phyloP scores from a whole-genome alignment of 2,888 invertebrate genomes.

The Agriopis leucophaearia region DNA sequence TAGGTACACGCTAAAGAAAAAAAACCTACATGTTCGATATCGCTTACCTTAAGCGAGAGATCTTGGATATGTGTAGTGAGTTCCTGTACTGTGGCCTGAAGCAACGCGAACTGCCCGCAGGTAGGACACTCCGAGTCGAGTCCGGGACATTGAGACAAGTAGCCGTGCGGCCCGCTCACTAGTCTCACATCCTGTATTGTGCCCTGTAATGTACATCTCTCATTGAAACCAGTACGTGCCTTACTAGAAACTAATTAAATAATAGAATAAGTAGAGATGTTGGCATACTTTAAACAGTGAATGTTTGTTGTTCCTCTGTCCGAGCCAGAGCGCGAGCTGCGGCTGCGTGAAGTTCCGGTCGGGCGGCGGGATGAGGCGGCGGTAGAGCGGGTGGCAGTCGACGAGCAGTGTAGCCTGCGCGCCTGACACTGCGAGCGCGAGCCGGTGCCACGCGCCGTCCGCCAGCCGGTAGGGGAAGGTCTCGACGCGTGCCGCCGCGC shows the following conservation, averaged over 20 bases:
- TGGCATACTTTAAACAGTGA: slow-evolving; percentile 93
- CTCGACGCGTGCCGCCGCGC: slow-evolving; percentile 89
- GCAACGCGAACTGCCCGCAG: slow-evolving; percentile 94
- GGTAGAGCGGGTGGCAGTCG: slow-evolving; percentile 95
- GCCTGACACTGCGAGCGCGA: slow-evolving; percentile 94
- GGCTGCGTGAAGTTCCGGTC: slow-evolving; percentile 92
- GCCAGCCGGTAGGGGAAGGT: slow-evolving; percentile 95
- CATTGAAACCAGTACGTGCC: not conserved
- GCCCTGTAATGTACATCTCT: slow-evolving; percentile 87
- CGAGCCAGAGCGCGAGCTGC: slow-evolving; percentile 93
- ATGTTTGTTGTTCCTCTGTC: slow-evolving; percentile 94
- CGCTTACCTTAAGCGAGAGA: slow-evolving; percentile 91
- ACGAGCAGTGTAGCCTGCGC: slow-evolving; percentile 93
- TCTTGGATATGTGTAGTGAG: slow-evolving; percentile 93
- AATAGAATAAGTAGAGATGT: not conserved
- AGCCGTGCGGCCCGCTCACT: slow-evolving; percentile 94
- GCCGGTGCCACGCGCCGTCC: slow-evolving; percentile 95
- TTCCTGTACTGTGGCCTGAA: slow-evolving; percentile 93
- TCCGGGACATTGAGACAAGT: slow-evolving; percentile 94
- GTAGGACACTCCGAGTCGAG: slow-evolving; percentile 95
- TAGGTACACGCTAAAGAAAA: not conserved
- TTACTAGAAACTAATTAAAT: not conserved
- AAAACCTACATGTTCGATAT: not conserved
- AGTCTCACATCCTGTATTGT: slow-evolving; percentile 95
- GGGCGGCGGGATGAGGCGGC: slow-evolving; percentile 91